Conservation (phyloP, 2,797 vertebrate species). For the Notolabrus celidotus region DNA sequence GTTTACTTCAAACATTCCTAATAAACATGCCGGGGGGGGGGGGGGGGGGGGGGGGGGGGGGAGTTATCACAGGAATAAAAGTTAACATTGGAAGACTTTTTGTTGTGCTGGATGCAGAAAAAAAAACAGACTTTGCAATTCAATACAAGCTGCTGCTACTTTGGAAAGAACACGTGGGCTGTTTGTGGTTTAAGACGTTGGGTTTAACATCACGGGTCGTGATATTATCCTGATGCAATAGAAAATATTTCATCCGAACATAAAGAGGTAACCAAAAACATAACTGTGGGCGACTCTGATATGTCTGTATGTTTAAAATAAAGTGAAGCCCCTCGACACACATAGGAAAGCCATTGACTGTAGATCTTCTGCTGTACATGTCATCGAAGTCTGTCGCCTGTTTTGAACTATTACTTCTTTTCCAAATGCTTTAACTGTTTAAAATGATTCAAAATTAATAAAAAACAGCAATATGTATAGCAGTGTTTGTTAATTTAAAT, state of each 20-base stretch:
- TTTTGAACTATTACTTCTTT: slow-evolving; percentile 82
- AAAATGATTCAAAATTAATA: slow-evolving; percentile 85
- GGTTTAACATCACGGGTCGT: slow-evolving; percentile 47
- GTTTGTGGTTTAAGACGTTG: slow-evolving; percentile 44
- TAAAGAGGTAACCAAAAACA: slow-evolving; percentile 72
- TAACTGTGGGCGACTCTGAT: slow-evolving; percentile 61
- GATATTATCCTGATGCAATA: slow-evolving; percentile 31
- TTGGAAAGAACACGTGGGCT: slow-evolving; percentile 56
- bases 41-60: slow-evolving; percentile 45
- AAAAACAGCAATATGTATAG: slow-evolving; percentile 91
- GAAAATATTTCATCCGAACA: slow-evolving; percentile 34
- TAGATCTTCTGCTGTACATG: slow-evolving; percentile 84
- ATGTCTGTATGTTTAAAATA: slow-evolving; percentile 68
- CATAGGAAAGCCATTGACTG: slow-evolving; percentile 85
- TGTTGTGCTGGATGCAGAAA: slow-evolving; percentile 77
- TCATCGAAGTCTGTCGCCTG: slow-evolving; percentile 79
- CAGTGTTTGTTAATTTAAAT: slow-evolving; percentile 90
- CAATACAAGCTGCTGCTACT: slow-evolving; percentile 72
- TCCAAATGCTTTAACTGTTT: slow-evolving; percentile 85
- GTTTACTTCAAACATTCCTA: slow-evolving; percentile 86
- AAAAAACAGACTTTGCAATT: slow-evolving; percentile 67
- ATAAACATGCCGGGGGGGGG: slow-evolving; percentile 51
- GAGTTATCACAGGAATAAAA: slow-evolving; percentile 44
- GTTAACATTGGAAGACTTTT: slow-evolving; percentile 60
- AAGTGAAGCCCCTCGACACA: slow-evolving; percentile 73